A percentile compares a stretch with the other conserved stretches of the same genome.
These are phyloP conservation scores for Pheucticus melanocephalus DNA, from an alignment of 2,113 vertebrate genomes.

Conservation along the genomic window DNA sequence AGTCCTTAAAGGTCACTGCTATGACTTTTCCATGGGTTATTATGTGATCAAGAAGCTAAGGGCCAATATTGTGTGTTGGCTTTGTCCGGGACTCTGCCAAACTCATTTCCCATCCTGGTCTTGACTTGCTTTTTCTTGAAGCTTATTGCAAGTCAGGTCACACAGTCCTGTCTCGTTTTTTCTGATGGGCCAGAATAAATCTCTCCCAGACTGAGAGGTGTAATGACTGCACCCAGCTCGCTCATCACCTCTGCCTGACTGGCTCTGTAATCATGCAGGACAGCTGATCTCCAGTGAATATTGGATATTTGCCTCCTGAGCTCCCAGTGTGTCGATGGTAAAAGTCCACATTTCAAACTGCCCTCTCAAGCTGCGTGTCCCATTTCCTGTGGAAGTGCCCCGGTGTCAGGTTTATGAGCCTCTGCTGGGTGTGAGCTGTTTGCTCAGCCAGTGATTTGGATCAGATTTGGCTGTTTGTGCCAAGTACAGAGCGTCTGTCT, in stretches of 20 bases:
- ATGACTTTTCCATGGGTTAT: neutral
- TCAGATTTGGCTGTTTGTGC: neutral
- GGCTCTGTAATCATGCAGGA: neutral
- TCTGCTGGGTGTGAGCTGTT: neutral
- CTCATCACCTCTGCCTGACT: constrained; percentile 25
- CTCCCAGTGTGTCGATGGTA: neutral
- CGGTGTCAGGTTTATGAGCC: neutral
- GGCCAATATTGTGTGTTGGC: neutral
- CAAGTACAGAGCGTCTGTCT: accelerated
- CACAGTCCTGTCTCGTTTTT: neutral
- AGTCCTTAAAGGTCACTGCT: neutral
- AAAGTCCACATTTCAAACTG: neutral
- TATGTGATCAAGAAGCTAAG: neutral
- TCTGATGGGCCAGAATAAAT: constrained; percentile 49
- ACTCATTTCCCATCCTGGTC: neutral
- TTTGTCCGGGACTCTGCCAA: neutral
- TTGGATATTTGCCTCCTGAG: neutral
- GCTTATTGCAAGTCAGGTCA: constrained; percentile 54
- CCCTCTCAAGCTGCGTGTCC: neutral
- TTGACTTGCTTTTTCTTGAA: neutral
- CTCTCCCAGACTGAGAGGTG: neutral
- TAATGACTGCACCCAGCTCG: constrained; percentile 1
- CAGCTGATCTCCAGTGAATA: neutral
- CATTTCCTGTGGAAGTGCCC: neutral
- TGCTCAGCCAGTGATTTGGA: neutral